Conservation (phyloP, 1,140 invertebrate species). For the Papilio xuthus region DNA sequence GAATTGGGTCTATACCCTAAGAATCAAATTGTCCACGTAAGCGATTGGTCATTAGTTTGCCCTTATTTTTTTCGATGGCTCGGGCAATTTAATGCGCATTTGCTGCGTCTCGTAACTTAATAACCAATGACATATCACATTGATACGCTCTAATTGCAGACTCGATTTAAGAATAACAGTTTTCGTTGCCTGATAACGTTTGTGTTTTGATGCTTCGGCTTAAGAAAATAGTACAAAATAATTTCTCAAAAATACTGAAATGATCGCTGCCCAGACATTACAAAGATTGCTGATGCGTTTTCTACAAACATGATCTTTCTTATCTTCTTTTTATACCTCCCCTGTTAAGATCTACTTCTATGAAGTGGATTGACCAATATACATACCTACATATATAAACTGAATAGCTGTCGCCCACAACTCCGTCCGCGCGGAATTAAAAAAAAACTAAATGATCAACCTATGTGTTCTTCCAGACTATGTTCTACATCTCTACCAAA, state of each 20-base stretch:
- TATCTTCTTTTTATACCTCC: neutral
- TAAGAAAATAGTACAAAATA: neutral
- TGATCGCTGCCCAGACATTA: no score
- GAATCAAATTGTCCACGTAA: neutral
- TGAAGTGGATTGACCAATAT: no score
- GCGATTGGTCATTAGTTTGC: slow-evolving; percentile 42
- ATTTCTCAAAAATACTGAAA: no score
- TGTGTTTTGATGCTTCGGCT: neutral
- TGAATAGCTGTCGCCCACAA: no score
- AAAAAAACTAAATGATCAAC: no score
- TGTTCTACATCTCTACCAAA: no score
- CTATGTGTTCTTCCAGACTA: no score
- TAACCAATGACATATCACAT: slow-evolving; percentile 38
- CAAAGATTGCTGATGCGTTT: neutral
- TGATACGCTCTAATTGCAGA: slow-evolving; percentile 47
- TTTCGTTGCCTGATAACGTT: neutral
- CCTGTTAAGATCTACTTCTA: no score
- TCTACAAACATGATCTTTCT: neutral
- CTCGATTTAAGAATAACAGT: slow-evolving; percentile 37
- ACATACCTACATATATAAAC: neutral
- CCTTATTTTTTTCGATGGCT: slow-evolving; percentile 44
- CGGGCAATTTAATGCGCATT: slow-evolving; percentile 52
- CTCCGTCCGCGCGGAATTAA: no score
- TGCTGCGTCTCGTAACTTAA: slow-evolving; percentile 42
- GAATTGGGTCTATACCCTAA: neutral